Evolutionary conservation across 2,113 vertebrate species (phyloP).

Genomic region (Corapipo altera): DNA sequence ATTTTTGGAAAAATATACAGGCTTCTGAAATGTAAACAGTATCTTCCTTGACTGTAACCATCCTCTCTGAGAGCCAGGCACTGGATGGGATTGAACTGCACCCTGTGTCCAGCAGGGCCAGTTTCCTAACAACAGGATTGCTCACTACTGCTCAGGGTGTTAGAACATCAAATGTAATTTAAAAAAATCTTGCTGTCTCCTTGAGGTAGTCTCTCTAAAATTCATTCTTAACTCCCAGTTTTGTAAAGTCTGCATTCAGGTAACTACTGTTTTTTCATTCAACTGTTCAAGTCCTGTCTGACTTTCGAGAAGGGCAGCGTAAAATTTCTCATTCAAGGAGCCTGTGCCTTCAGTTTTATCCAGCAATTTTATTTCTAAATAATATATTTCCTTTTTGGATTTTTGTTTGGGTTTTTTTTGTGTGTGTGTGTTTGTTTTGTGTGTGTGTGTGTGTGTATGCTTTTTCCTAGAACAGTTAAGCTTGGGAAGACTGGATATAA

Average conservation of each 20-base stretch:
- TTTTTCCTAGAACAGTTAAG: neutral
- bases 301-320: neutral
- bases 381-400: neutral
- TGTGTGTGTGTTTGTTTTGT: neutral
- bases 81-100: neutral
- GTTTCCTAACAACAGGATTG: neutral
- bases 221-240: neutral
- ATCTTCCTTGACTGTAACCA: neutral
- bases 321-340: neutral
- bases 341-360: neutral
- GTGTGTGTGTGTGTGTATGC: neutral
- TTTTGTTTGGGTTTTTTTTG: neutral
- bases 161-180: neutral
- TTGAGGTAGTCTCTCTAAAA: neutral
- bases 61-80: neutral
- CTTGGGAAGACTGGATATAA: neutral
- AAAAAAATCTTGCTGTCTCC: neutral
- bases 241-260: neutral
- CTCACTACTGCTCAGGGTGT: neutral
- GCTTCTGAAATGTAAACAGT: neutral
- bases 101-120: neutral
- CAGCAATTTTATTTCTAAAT: neutral
- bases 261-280: neutral
- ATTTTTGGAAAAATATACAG: neutral
- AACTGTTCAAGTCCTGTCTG: neutral